Base-by-base conservation (phyloP, 2,113 vertebrate species). In the Gavia stellata region DNA sequence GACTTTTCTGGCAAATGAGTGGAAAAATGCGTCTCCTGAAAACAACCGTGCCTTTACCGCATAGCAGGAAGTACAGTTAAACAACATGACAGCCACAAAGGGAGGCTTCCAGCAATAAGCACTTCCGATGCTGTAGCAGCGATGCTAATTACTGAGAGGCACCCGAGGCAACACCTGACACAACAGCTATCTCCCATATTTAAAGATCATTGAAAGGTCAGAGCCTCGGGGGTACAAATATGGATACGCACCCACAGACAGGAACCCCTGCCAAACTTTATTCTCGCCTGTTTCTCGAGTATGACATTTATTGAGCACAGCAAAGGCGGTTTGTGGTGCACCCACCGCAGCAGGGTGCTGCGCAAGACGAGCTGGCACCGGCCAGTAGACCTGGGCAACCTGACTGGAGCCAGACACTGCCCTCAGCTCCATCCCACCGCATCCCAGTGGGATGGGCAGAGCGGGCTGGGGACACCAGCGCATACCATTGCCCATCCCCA, bases 301-400 rank as follows among this genome's bases (percentile, higher is more conserved):
- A 17, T 18, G 62, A 86, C 14, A 34, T 38, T 67, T 55, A 65
- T 0, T 17, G 31, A 77, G 75, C 72, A 29, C 47, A 66, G 33
- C 2, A 10, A 63, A 86, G 66, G 33, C 3, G 3, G 24, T 19
- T 1, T 20, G 58, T 1, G 7, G 36, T 6, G 38, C 4, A 4
- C 56, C 44, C 31, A 9, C 33, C 38, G 25, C 38, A 61, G 52
- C 42, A 88, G 24, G 10, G 14, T 17, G 9, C 40, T n/a, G 86
- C 0, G 0, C 58, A 72, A 75, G 26, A 36, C 0, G 0, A 85
- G 21, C 40, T 61, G 53, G 16, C 20, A 12, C 19, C 12, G 8
- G 55, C 20, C 29, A 25, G 62, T 6, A 56, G 20, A 59, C 13
- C 16, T 0, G 1, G 75, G 11, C 26, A 77, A 65, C 65, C 25